Evolutionary conservation across 1,140 invertebrate genomes (phyloP).

Genomic region (Temnothorax curvispinosus): DNA sequence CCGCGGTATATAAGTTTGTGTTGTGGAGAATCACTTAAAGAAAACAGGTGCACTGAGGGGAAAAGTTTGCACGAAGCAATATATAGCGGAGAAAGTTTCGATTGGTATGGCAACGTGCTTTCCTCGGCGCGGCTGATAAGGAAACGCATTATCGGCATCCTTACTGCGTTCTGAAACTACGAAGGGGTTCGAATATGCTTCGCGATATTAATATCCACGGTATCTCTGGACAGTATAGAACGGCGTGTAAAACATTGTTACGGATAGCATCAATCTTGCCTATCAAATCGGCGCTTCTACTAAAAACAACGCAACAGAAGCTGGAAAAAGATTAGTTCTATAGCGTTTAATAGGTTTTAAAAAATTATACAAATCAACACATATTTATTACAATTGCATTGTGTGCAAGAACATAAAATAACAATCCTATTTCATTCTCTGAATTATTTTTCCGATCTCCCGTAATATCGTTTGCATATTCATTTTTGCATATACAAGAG

Average conservation of each 20-base stretch:
- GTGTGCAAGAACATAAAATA: not conserved
- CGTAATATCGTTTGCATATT: not conserved
- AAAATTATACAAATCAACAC: not conserved
- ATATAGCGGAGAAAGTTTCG: not conserved
- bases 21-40: not conserved
- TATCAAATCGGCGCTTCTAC: not conserved
- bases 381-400: not conserved
- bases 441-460: not conserved
- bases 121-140: not conserved
- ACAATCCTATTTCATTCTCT: not conserved
- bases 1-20: not conserved
- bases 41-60: slow-evolving; percentile 8
- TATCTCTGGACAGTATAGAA: not conserved
- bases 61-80: slow-evolving; percentile 6
- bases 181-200: not conserved
- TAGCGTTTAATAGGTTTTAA: not conserved
- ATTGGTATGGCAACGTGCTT: not conserved
- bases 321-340: not conserved
- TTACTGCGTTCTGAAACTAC: not conserved
- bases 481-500: not conserved
- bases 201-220: not conserved
- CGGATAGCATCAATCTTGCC: not conserved
- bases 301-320: not conserved
- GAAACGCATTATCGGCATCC: not conserved
- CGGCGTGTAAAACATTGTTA: not conserved